phyloP scores from a whole-genome alignment of 2,113 vertebrate species.

The Chamaea fasciata region DNA sequence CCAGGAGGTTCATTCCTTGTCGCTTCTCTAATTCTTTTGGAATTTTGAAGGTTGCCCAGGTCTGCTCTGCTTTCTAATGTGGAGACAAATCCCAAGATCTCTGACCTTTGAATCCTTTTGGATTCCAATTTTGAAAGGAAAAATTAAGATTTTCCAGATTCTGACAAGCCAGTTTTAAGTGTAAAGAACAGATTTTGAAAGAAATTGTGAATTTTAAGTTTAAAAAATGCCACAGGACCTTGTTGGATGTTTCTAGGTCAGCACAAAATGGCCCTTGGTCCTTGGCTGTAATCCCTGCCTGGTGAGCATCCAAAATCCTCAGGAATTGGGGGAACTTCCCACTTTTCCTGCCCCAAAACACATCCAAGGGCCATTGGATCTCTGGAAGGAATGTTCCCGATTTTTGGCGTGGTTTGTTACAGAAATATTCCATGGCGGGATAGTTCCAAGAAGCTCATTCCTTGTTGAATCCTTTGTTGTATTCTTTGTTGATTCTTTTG shows the following conservation, averaged over 20 bases:
- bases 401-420: too few species aligned
- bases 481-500: not conserved
- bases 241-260: rapidly evolving
- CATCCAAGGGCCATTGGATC: too few species aligned
- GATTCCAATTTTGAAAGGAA: not conserved
- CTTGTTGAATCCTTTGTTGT: too few species aligned
- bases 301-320: not conserved
- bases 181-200: not conserved
- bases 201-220: not conserved
- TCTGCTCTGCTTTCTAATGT: too few species aligned
- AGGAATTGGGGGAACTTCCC: rapidly evolving
- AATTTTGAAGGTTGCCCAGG: too few species aligned
- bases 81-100: not conserved
- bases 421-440: too few species aligned
- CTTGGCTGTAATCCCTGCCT: not conserved
- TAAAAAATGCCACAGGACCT: too few species aligned
- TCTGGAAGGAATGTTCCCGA: too few species aligned
- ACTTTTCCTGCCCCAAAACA: too few species aligned
- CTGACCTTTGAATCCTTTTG: not conserved
- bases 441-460: too few species aligned
- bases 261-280: rapidly evolving
- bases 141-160: not conserved
- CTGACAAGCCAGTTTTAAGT: not conserved
- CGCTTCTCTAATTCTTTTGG: not conserved
- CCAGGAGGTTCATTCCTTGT: rapidly evolving